phyloP scores from a whole-genome alignment of 2,888 invertebrate genomes.

The Dasypolia templi region DNA sequence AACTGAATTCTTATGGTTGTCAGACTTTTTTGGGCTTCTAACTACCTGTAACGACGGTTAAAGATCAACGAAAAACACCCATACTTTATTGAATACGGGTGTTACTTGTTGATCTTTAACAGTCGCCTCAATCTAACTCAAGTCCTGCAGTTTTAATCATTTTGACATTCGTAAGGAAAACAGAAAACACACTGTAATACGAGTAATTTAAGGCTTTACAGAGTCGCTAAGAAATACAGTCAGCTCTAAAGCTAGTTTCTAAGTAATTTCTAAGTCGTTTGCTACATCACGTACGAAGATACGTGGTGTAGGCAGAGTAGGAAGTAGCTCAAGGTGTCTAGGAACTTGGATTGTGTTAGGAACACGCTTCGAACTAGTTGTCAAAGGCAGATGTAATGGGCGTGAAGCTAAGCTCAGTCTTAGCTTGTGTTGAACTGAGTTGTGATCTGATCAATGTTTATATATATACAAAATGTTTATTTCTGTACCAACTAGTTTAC shows the following conservation, averaged over 20 bases:
- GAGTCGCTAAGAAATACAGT: conserved; percentile 32
- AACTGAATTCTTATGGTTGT: background rate
- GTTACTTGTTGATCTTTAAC: no score
- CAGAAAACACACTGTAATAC: background rate
- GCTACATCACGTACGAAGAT: conserved; percentile 57
- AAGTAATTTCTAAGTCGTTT: conserved; percentile 54
- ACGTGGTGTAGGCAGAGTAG: conserved; percentile 58
- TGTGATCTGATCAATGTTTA: conserved; percentile 1
- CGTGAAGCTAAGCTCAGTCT: conserved; percentile 20
- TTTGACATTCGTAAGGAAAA: background rate
- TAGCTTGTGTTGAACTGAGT: conserved; percentile 11
- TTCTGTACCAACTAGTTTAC: no score
- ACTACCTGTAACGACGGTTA: background rate
- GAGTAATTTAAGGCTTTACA: background rate
- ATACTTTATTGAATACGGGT: no score
- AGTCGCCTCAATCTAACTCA: no score
- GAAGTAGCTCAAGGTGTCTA: conserved; percentile 52
- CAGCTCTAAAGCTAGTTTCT: conserved; percentile 37
- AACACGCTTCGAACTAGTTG: conserved; percentile 40
- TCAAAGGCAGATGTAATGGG: conserved; percentile 44
- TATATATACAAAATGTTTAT: no score
- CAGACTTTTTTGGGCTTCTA: background rate
- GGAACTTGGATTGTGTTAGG: conserved; percentile 42
- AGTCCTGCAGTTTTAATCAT: background rate
- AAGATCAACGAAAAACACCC: background rate